Percentiles rank a stretch among this genome's conserved stretches.
phyloP scores from a whole-genome alignment of 2,113 vertebrate species.

The Ondatra zibethicus region DNA sequence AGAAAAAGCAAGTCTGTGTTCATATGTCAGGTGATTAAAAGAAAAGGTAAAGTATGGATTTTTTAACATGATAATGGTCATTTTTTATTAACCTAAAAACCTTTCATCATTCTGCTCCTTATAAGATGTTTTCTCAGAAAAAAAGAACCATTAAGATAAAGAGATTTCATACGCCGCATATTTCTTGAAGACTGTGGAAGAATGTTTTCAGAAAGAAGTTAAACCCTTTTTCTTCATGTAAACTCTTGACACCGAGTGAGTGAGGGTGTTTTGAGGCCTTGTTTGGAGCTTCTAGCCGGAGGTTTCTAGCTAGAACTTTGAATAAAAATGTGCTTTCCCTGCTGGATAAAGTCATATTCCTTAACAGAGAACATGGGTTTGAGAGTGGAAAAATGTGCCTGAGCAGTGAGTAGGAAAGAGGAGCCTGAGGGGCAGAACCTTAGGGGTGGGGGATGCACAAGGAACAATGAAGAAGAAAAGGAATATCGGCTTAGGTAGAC shows the following conservation, averaged over 20 bases:
- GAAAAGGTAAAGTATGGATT: background rate
- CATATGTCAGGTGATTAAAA: background rate
- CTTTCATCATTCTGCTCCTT: background rate
- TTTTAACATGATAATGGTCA: background rate
- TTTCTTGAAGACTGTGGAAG: background rate
- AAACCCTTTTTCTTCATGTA: background rate
- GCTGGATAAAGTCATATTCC: background rate
- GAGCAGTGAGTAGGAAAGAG: background rate
- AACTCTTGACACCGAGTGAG: background rate
- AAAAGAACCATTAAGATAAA: conserved; percentile 24
- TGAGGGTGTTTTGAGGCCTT: background rate
- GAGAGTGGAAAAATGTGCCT: background rate
- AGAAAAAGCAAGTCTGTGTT: background rate
- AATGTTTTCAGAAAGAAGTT: background rate
- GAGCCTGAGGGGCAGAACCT: background rate
- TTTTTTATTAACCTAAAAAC: background rate
- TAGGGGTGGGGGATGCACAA: background rate
- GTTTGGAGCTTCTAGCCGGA: background rate
- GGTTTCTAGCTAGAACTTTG: background rate
- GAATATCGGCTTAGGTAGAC: background rate
- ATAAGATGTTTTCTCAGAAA: background rate
- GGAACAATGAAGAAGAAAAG: background rate
- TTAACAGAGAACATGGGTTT: background rate
- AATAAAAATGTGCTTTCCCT: background rate
- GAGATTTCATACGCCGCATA: background rate